These are phyloP conservation scores for Bedellia somnulentella DNA, from an alignment of 2,888 invertebrate genomes.

Conservation along the genomic window DNA sequence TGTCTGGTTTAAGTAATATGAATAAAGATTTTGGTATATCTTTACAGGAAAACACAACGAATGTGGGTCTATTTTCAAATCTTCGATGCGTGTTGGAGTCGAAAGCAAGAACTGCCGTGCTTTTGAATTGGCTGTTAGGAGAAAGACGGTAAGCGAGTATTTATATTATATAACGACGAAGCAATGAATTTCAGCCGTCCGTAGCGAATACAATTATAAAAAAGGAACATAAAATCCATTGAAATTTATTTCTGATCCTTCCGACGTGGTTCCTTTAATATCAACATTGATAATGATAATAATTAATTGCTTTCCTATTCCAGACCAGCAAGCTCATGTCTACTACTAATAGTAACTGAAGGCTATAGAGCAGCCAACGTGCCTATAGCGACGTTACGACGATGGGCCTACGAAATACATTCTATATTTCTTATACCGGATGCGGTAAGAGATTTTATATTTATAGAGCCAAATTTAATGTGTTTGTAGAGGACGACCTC, in stretches of 20 bases:
- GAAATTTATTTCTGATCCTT: too few relatives aligned
- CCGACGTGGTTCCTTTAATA: too few relatives aligned
- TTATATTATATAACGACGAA: background rate
- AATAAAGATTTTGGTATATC: too few relatives aligned
- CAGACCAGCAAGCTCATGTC: slow-evolving; percentile 45
- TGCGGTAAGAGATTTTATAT: slow-evolving; percentile 77
- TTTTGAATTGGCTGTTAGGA: slow-evolving; percentile 72
- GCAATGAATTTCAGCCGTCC: too few relatives aligned
- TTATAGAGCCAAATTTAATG: too few relatives aligned
- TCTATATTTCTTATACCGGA: slow-evolving; percentile 92
- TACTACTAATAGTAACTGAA: slow-evolving; percentile 90
- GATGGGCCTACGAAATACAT: slow-evolving; percentile 99
- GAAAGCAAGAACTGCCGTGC: slow-evolving; percentile 90
- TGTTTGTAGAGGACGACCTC: too few relatives aligned
- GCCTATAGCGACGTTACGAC: slow-evolving; percentile 85
- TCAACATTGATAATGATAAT: too few relatives aligned
- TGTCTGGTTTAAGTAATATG: slow-evolving; percentile 1
- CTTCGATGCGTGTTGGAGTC: slow-evolving; percentile 76
- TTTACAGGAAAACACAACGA: slow-evolving; percentile 73
- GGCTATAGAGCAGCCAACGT: slow-evolving; percentile 70
- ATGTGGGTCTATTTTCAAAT: slow-evolving; percentile 85
- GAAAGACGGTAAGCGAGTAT: slow-evolving; percentile 28
- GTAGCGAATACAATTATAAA: too few relatives aligned
- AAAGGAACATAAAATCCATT: too few relatives aligned
- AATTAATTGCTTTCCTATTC: too few relatives aligned